Evolutionary conservation across 2,888 invertebrate species (phyloP).

Genomic region (Acholoe squamosa): DNA sequence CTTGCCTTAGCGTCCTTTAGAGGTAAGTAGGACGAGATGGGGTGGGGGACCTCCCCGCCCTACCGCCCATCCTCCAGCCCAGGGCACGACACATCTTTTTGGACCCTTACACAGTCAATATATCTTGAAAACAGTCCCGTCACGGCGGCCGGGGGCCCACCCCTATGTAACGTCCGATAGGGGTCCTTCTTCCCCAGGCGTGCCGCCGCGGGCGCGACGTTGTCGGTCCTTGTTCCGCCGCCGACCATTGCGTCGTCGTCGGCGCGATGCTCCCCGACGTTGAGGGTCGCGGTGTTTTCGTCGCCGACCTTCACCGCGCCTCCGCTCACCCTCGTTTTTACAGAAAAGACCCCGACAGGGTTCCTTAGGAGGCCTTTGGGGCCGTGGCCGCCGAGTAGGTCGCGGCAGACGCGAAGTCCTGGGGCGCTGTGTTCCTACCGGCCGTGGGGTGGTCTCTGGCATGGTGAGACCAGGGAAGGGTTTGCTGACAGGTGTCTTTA

Average conservation of each 20-base stretch:
- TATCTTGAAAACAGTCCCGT: background rate
- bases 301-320: background rate
- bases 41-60: background rate
- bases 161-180: conserved; percentile 28
- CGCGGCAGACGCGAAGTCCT: background rate
- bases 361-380: background rate
- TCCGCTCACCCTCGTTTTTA: background rate
- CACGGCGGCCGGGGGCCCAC: background rate
- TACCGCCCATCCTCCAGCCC: background rate
- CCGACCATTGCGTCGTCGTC: background rate
- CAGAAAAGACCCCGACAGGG: conserved; percentile 11
- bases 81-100: background rate
- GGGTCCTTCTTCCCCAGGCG: background rate
- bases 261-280: background rate
- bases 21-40: background rate
- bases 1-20: background rate
- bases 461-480: background rate
- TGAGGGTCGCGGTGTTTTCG: background rate
- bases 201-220: background rate
- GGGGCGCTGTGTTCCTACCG: background rate
- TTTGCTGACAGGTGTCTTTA: background rate
- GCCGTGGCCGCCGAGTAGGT: background rate
- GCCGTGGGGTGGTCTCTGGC: background rate
- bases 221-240: background rate
- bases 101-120: conserved; percentile 1